Percentiles rank a stretch among this genome's conserved stretches.
Evolutionary conservation across 2,797 vertebrate species (phyloP).

Genomic region (Gallinago solitaria): DNA sequence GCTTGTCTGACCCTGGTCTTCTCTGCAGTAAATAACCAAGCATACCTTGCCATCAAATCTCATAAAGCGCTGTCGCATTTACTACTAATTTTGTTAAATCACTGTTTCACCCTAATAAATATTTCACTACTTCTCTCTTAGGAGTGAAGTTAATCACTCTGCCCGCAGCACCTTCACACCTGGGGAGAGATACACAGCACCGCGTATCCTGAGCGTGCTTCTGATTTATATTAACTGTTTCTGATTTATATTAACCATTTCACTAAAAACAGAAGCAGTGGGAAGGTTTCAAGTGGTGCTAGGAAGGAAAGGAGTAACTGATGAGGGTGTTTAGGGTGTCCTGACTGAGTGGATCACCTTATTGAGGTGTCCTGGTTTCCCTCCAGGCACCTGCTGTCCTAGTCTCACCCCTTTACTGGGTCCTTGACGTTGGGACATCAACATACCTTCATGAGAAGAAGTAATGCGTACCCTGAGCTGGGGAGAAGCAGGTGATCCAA

Average conservation of each 20-base stretch:
- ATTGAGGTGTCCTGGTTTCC: not conserved
- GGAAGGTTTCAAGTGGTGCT: not conserved
- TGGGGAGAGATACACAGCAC: not conserved
- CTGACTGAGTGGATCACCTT: not conserved
- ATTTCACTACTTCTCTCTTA: too few species aligned
- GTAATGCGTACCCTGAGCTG: not conserved
- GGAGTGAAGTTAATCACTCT: too few species aligned
- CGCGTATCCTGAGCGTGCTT: not conserved
- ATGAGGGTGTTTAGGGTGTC: not conserved
- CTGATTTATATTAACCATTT: not conserved
- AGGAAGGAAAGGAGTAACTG: accelerated
- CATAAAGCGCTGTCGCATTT: too few species aligned
- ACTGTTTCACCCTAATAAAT: too few species aligned
- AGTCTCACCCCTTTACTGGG: not conserved
- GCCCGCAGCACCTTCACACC: not conserved
- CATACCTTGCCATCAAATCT: too few species aligned
- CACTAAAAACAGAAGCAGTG: not conserved
- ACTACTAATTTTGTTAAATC: too few species aligned
- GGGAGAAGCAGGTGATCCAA: not conserved
- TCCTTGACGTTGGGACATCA: not conserved
- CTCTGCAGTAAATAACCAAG: too few species aligned
- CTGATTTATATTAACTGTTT: too few species aligned
- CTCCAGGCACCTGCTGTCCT: not conserved
- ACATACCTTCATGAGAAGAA: not conserved
- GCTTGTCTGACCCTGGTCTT: too few species aligned